These are phyloP conservation scores for Zoanthus gigantus DNA, from an alignment of 92 coral and sea anemone genomes.

Conservation along the genomic window DNA sequence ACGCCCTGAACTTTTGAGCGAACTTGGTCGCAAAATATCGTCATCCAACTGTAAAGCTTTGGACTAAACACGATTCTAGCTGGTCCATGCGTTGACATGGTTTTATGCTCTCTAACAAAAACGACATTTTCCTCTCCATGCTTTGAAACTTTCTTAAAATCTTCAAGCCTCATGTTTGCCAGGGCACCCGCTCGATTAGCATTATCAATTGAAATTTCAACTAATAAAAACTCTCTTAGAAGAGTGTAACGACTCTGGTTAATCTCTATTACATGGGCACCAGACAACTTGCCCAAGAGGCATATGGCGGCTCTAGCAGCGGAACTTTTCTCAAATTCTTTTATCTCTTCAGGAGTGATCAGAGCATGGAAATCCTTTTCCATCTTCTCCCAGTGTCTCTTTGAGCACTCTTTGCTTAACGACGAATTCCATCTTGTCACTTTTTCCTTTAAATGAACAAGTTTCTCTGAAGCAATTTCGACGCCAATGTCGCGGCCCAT, in stretches of 20 bases:
- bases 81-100: slow-evolving; percentile 66
- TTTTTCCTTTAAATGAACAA: no score
- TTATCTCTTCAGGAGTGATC: no score
- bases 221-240: slow-evolving; percentile 64
- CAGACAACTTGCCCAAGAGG: slow-evolving; percentile 57
- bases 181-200: slow-evolving; percentile 54
- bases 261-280: slow-evolving; percentile 32
- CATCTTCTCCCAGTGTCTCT: no score
- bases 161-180: slow-evolving; percentile 59
- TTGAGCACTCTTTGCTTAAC: no score
- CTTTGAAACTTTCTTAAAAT: slow-evolving; percentile 35
- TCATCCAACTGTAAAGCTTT: slow-evolving; percentile 58
- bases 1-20: slow-evolving; percentile 37
- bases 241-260: slow-evolving; percentile 61
- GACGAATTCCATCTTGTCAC: no score
- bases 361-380: no score
- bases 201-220: slow-evolving; percentile 36
- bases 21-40: neutral
- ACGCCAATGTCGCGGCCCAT: no score
- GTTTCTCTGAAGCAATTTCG: no score
- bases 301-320: neutral
- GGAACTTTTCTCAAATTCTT: no score
- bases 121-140: slow-evolving; percentile 46
- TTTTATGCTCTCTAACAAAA: slow-evolving; percentile 60
- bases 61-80: slow-evolving; percentile 50